phyloP scores from a whole-genome alignment of 1,140 invertebrate species.

The Aradophagus sp. region DNA sequence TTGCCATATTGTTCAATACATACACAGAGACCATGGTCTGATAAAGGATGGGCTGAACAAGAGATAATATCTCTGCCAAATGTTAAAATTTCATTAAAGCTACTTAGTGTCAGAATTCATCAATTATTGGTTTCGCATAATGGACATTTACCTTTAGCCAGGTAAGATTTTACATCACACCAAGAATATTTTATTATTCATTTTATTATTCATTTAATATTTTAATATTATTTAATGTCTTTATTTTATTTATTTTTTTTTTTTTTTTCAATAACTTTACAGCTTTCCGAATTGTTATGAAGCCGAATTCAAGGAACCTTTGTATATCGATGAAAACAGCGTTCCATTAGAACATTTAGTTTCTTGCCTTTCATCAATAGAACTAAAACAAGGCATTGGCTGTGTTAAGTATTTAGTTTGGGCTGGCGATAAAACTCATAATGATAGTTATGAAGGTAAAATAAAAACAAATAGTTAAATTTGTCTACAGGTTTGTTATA shows the following conservation, averaged over 20 bases:
- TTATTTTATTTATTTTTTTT: too few relatives aligned
- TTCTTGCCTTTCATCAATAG: constrained; percentile 85
- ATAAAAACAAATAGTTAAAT: too few relatives aligned
- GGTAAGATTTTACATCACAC: constrained; percentile 62
- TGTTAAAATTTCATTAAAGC: constrained; percentile 81
- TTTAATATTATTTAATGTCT: too few relatives aligned
- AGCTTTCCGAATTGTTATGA: constrained; percentile 88
- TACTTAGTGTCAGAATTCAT: constrained; percentile 79
- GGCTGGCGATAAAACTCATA: constrained; percentile 63
- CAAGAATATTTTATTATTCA: background rate
- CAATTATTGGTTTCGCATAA: constrained; percentile 81
- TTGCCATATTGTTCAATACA: constrained; percentile 80
- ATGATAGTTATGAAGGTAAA: constrained; percentile 69
- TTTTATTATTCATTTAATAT: too few relatives aligned
- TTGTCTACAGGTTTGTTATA: too few relatives aligned
- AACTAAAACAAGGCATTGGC: constrained; percentile 77
- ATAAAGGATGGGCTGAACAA: constrained; percentile 85
- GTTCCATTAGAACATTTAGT: constrained; percentile 91
- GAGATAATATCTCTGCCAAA: constrained; percentile 83
- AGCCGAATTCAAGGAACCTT: constrained; percentile 78
- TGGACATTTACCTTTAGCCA: constrained; percentile 82
- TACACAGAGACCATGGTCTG: constrained; percentile 73
- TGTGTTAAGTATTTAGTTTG: constrained; percentile 75
- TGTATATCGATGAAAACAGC: constrained; percentile 78
- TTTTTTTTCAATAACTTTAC: background rate